phyloP scores from a whole-genome alignment of 1,140 invertebrate species.

The Sitobion miscanthi region DNA sequence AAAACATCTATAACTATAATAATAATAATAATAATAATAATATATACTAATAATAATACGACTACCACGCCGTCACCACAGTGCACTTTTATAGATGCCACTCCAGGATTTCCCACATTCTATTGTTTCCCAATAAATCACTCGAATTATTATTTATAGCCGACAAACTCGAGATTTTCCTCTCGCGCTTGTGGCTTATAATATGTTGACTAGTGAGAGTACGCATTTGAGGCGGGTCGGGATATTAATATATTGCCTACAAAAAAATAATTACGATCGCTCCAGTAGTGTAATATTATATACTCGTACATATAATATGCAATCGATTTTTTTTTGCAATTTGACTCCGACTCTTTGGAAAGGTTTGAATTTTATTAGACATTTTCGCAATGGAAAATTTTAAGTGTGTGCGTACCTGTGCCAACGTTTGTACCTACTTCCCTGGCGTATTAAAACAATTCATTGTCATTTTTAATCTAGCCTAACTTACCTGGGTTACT shows the following conservation, averaged over 20 bases:
- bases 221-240: background rate
- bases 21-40: background rate
- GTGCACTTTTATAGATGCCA: background rate
- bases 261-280: background rate
- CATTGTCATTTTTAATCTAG: background rate
- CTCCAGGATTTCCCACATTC: background rate
- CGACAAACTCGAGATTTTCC: background rate
- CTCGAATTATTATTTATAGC: slow-evolving; percentile 6
- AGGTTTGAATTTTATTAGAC: background rate
- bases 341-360: background rate
- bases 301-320: background rate
- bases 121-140: background rate
- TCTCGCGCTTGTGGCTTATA: too few relatives aligned
- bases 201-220: background rate
- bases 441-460: background rate
- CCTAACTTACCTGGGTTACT: background rate
- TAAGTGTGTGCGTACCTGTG: too few relatives aligned
- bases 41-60: background rate
- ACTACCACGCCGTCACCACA: background rate
- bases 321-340: background rate
- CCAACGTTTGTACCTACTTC: too few relatives aligned
- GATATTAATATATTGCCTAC: background rate
- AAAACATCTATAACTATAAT: background rate
- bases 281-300: background rate
- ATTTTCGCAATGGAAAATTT: too few relatives aligned